Conservation (phyloP, 2,113 vertebrate species). For the Xiphophorus couchianus region DNA sequence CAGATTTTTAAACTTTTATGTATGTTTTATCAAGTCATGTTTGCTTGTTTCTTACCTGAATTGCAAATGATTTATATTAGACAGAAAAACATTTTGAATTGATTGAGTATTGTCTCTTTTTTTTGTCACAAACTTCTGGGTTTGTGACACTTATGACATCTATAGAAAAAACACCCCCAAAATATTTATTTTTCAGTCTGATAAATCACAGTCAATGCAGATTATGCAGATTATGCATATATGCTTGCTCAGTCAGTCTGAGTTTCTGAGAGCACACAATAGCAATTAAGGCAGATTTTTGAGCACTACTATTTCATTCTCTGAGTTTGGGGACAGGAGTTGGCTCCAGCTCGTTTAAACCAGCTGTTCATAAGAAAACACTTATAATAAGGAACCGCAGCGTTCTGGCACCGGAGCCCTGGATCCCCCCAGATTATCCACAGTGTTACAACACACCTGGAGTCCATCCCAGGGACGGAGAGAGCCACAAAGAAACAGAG, state of each 20-base stretch:
- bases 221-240: not conserved
- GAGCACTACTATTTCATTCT: not conserved
- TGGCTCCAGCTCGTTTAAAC: constrained; percentile 29
- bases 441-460: constrained; percentile 67
- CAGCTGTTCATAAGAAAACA: constrained; percentile 43
- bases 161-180: too few relatives aligned
- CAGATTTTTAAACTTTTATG: too few relatives aligned
- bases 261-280: not conserved
- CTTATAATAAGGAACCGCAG: constrained; percentile 35
- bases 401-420: constrained; percentile 41
- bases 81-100: too few relatives aligned
- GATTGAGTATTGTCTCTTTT: too few relatives aligned
- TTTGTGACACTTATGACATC: too few relatives aligned
- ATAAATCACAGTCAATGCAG: not conserved
- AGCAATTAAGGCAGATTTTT: not conserved
- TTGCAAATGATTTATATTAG: too few relatives aligned
- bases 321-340: constrained; percentile 7
- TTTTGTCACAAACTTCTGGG: too few relatives aligned
- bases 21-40: too few relatives aligned
- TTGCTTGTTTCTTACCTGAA: too few relatives aligned
- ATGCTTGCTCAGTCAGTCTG: not conserved
- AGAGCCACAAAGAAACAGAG: constrained; percentile 27
- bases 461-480: constrained; percentile 41
- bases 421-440: constrained; percentile 45
- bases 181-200: not conserved